Base-by-base conservation (phyloP, 2,113 vertebrate species). In the Aspiorhynchus laticeps region DNA sequence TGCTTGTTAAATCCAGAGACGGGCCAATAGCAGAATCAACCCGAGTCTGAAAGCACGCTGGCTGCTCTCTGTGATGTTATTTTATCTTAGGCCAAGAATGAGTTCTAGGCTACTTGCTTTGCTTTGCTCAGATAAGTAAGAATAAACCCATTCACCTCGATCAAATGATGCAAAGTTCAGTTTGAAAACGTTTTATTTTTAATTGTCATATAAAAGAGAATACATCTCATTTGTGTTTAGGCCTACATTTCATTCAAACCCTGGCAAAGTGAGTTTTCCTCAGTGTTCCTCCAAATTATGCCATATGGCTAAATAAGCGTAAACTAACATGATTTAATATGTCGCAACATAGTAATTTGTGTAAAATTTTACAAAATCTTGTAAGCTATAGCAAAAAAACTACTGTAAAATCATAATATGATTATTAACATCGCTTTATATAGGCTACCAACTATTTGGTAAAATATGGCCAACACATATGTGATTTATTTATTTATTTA, bases 11-110 rank as follows among this genome's bases (percentile, higher is more conserved):
- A 76, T 76, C 41, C 41, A 76, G 74, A 76, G 48, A 76, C n/a
- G 74, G 74, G 41, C 74, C 74, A 74, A 74, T 41, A 74, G 19
- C 36, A 76, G 74, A 46, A 26, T 46, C 3, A 61, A n/a, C n/a
- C 73, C 41, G 73, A 26, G 38, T 75, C 73, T 75, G 73, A 46
- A 24, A 73, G 73, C 11, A 46, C 74, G 24, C 41, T 76, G 36
- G 74, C n/a, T 76, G n/a, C 73, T 12, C 73, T 46, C 24, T 46
- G 24, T 75, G 73, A 76, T 76, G 9, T 76, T 2, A 46, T 76
- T 76, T 73, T 41, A 73, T 73, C 21, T 73, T 28, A 28, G 38
- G 41, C 38, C 41, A 75, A 46, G 73, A 75, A 75, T 46, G 24
- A 75, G 36, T 9, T 59, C 56, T 15, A 26, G 38, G 6, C 24